Evolutionary conservation across 2,113 vertebrate genomes (phyloP), one percentile per base, ranked within the genome.

Genomic region (Eubucco bourcierii): DNA sequence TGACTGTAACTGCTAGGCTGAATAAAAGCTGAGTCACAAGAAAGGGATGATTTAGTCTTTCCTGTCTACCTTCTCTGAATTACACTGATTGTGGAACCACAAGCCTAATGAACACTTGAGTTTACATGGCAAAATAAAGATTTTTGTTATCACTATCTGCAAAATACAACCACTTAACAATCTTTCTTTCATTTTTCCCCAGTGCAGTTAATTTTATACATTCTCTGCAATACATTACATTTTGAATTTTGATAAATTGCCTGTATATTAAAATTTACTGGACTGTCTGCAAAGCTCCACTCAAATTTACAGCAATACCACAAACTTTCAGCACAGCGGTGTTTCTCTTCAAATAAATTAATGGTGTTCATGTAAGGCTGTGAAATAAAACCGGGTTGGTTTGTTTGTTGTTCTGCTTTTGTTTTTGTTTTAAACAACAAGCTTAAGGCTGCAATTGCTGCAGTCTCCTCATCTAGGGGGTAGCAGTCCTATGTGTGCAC

Each of bases 11-110:
- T 73, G 90, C 74, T 61, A 33, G 59, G 75, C 75, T 95, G 41
- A 74, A 83, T 90, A 87, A 87, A 80, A 83, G 84, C 91, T 94
- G 95, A 92, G 90, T 92, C 96, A 95, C 94, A 60, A 80, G 58
- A 80, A 89, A 67, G 23, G 37, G 58, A 33, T 64, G 31, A 88
- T 92, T 95, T 94, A 77, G 84, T 74, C 75, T 91, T 82, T 72
- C 28, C 80, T 73, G 55, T 87, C 92, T 92, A 80, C 64, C 33
- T 55, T 90, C 52, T 67, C 28, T 52, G 47, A 74, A 71, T 47
- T 46, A 39, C 31, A 24, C 10, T 33, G 72, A 53, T 53, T 46
- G 39, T 15, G 20, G n/a, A 84, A 64, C 8, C 12, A 7, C 44
- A 63, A n/a, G 41, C 41, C 12, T 71, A 77, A 74, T 23, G 25